These are phyloP conservation scores for Drepanosiphum platanoidis DNA, from an alignment of 2,888 invertebrate genomes.

Conservation along the genomic window DNA sequence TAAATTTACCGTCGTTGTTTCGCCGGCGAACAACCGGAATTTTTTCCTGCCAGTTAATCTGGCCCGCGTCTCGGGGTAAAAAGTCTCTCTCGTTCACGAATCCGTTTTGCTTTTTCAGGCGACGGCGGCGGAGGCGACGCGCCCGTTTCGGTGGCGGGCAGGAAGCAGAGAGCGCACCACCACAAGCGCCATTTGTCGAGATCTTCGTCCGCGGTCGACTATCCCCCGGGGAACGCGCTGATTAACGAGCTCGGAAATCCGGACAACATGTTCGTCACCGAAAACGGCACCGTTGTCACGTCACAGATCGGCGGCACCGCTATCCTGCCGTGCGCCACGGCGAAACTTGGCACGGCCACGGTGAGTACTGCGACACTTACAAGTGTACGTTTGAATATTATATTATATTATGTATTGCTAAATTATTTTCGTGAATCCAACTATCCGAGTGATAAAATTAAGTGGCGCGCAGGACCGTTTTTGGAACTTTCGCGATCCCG, in stretches of 20 bases:
- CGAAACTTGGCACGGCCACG: conserved; percentile 70
- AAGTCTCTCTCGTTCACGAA: no score
- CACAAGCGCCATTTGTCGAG: conserved; percentile 58
- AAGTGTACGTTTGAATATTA: not conserved
- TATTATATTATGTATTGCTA: no score
- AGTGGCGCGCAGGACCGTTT: no score
- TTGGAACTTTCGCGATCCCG: no score
- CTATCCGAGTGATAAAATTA: no score
- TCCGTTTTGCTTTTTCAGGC: not conserved
- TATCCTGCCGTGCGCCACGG: conserved; percentile 70
- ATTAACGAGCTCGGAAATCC: conserved; percentile 49
- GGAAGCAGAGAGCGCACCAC: conserved; percentile 41
- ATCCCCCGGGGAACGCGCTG: conserved; percentile 39
- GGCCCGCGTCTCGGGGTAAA: no score
- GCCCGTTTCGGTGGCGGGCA: not conserved
- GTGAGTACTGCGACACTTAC: conserved; percentile 67
- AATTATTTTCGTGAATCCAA: no score
- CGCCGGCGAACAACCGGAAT: no score
- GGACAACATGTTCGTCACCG: conserved; percentile 68
- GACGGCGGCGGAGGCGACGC: not conserved
- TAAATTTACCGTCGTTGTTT: no score
- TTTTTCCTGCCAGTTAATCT: no score
- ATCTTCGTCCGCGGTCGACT: conserved; percentile 32
- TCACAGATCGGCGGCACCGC: conserved; percentile 71
- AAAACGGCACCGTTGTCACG: conserved; percentile 70